phyloP scores from a whole-genome alignment of 1,140 invertebrate species.

The Hirudo medicinalis region DNA sequence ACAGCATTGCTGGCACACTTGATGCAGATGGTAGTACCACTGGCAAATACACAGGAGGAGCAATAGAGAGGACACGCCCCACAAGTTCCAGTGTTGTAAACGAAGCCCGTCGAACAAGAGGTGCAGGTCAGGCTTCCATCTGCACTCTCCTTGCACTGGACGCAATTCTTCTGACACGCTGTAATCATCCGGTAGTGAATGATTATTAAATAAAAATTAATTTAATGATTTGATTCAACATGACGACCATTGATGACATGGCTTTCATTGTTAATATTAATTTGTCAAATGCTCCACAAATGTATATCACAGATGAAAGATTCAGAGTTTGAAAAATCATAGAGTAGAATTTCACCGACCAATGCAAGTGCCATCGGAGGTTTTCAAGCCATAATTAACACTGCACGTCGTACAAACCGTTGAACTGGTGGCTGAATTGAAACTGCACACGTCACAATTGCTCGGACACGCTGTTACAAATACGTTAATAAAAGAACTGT shows the following conservation, averaged over 20 bases:
- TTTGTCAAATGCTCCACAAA: no score
- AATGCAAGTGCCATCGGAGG: background rate
- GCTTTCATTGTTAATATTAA: no score
- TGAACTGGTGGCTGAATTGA: background rate
- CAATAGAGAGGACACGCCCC: background rate
- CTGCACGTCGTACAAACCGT: background rate
- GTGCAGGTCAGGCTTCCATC: background rate
- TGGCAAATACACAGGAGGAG: background rate
- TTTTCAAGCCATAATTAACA: background rate
- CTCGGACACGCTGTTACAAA: background rate
- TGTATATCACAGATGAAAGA: no score
- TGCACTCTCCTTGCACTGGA: background rate
- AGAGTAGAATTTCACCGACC: background rate
- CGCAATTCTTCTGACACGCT: conserved; percentile 1
- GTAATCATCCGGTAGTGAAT: background rate
- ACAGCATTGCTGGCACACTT: background rate
- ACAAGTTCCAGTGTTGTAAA: conserved; percentile 8
- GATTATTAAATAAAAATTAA: no score
- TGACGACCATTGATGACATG: no score
- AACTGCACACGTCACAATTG: background rate
- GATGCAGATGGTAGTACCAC: background rate
- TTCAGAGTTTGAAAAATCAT: no score
- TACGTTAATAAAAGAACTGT: no score
- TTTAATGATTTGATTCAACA: no score
- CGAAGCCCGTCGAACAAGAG: background rate